Conservation (phyloP, 2,888 invertebrate species). For the Andrena marginata region DNA sequence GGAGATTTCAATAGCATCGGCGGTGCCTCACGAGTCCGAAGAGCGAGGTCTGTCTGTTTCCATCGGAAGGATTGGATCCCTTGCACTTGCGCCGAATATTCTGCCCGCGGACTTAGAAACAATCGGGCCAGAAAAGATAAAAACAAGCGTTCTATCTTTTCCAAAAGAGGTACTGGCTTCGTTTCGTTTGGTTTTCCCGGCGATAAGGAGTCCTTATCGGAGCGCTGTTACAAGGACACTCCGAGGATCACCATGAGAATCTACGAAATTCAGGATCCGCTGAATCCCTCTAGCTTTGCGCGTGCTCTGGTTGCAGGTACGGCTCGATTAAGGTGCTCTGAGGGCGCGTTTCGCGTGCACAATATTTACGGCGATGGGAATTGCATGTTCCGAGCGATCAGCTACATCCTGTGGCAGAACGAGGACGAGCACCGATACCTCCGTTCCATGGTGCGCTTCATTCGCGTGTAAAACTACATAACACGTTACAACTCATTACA, state of each 20-base stretch:
- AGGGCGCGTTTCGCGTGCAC: conserved; percentile 80
- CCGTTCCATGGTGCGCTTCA: conserved; percentile 72
- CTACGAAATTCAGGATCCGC: not conserved
- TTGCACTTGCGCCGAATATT: not conserved
- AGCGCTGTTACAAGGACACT: not conserved
- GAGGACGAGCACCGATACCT: conserved; percentile 78
- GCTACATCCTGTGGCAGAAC: conserved; percentile 79
- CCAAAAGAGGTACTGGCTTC: conserved; percentile 58
- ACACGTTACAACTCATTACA: too few relatives aligned
- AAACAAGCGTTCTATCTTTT: conserved; percentile 37
- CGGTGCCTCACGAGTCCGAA: conserved; percentile 15
- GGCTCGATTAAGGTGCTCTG: conserved; percentile 77
- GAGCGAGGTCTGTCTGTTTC: not conserved
- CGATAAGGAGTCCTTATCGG: not conserved
- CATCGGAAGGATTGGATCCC: conserved; percentile 16
- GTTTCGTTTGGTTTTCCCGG: too few relatives aligned
- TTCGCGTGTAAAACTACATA: not conserved
- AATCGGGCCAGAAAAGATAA: conserved; percentile 15
- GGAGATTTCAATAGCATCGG: conserved; percentile 64
- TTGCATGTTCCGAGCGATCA: conserved; percentile 82
- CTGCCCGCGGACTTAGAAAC: conserved; percentile 1
- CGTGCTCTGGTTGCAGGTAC: conserved; percentile 62
- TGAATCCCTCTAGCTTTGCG: not conserved
- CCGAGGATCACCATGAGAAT: not conserved
- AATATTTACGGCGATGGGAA: conserved; percentile 82